Percentiles rank a stretch among this genome's conserved stretches.
phyloP scores from a whole-genome alignment of 2,888 invertebrate species.

The Auanema freiburgensis region DNA sequence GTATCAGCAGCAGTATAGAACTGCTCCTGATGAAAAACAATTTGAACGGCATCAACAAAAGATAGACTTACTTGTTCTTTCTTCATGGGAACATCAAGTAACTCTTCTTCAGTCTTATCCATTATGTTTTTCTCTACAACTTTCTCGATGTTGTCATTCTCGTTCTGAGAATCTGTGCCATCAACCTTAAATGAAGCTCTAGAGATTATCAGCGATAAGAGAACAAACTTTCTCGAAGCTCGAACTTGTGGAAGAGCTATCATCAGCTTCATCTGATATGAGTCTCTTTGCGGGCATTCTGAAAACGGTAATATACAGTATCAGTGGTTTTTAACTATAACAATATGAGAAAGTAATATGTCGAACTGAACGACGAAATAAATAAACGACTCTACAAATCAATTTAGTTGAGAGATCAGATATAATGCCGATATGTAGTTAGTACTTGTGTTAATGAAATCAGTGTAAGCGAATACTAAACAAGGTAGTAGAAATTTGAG shows the following conservation, averaged over 20 bases:
- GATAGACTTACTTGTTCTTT: slow-evolving; percentile 22
- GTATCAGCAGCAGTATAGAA: slow-evolving; percentile 37
- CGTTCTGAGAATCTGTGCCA: slow-evolving; percentile 7
- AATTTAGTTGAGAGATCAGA: not conserved
- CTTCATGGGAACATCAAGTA: slow-evolving; percentile 28
- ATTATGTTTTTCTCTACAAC: slow-evolving; percentile 16
- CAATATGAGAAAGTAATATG: not conserved
- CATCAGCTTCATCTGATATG: slow-evolving; percentile 4
- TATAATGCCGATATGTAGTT: not conserved
- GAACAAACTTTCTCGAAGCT: slow-evolving; percentile 20
- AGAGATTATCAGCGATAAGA: slow-evolving; percentile 1
- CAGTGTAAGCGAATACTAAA: too few relatives aligned
- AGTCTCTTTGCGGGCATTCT: not conserved
- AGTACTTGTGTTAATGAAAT: too few relatives aligned
- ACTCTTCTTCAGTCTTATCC: slow-evolving; percentile 25
- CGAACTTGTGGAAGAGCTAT: slow-evolving; percentile 14
- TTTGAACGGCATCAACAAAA: not conserved
- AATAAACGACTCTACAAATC: not conserved
- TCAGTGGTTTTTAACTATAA: not conserved
- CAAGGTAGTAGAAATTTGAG: not conserved
- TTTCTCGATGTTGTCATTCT: not conserved
- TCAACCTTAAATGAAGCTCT: slow-evolving; percentile 9
- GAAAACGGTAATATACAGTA: not conserved
- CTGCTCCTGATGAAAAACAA: slow-evolving; percentile 23
- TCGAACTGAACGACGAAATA: not conserved